Evolutionary conservation across 2,113 vertebrate genomes (phyloP).

Genomic region (Chaetodon auriga): DNA sequence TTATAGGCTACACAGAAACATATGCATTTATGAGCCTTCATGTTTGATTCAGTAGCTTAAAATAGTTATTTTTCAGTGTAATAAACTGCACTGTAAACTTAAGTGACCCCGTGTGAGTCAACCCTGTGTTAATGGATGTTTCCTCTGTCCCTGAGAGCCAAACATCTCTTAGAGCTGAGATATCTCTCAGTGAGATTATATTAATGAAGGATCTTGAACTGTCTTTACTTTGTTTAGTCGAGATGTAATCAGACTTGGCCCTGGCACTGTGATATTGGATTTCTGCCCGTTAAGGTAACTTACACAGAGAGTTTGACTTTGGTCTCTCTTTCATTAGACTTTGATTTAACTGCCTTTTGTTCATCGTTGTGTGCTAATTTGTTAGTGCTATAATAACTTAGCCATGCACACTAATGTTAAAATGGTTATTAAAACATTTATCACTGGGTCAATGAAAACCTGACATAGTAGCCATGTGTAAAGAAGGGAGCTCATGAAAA

Average conservation of each 20-base stretch:
- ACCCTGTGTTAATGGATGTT: neutral
- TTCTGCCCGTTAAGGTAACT: constrained; percentile 6
- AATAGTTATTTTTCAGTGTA: too few relatives aligned
- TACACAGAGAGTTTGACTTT: constrained; percentile 34
- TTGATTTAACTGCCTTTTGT: neutral
- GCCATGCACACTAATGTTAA: neutral
- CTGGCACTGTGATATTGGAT: constrained; percentile 18
- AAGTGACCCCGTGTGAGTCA: neutral
- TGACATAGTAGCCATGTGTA: too few relatives aligned
- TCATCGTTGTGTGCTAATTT: neutral
- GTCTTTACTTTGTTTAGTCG: constrained; percentile 26
- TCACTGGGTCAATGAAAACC: neutral
- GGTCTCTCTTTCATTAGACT: constrained; percentile 26
- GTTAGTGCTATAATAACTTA: neutral
- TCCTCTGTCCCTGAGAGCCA: neutral
- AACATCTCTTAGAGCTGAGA: neutral
- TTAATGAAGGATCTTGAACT: constrained; percentile 33
- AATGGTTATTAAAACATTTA: neutral
- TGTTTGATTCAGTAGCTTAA: neutral
- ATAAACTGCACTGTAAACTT: neutral
- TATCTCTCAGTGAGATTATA: constrained; percentile 23
- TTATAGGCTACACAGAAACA: neutral
- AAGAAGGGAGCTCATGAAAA: too few relatives aligned
- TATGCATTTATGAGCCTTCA: neutral
- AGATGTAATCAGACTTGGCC: constrained; percentile 44